Evolutionary conservation across 2,888 invertebrate genomes (phyloP), one percentile per base, ranked within the genome.

Genomic region (Anagyrus pseudococci): DNA sequence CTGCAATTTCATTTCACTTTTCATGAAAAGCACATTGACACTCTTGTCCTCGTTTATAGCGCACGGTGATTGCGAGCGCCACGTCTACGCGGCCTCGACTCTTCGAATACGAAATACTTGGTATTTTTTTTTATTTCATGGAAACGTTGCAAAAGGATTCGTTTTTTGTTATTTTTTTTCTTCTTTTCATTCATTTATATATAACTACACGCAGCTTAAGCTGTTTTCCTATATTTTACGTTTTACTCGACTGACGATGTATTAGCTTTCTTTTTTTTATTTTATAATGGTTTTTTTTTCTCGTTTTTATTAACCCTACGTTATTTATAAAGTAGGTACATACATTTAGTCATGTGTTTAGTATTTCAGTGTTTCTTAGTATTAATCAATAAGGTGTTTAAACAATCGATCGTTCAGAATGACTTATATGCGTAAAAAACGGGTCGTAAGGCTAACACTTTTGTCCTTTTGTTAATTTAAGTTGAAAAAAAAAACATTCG

Each of bases 351-450:
- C 20, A 13, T 55, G 43, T 43, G 22, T 43, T 59, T 52, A 60
- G n/a, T 60, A 48, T 47, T 47, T 64, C 6, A 60, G 23, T 41
- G 2, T 53, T 13, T 46, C 60, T 63, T 63, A 66, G 41, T 61
- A 58, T 50, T 61, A 63, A 66, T 60, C 46, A 64, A 62, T 59
- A 55, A 67, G 49, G 62, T 66, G 37, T 50, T 57, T 50, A 48
- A 50, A 50, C 54, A 49, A 66, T n/a, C 54, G 37, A 44, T 61
- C 54, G 50, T 64, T 55, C 61, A 57, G 63, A 67, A 61, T 61
- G 54, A 19, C 54, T 41, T 23, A 29, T 33, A 49, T n/a, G n/a
- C n/a, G n/a, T n/a, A 52, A 46, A 48, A n/a, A 33, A n/a, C 1
- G n/a, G n/a, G n/a, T n/a, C n/a, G n/a, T n/a, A n/a, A n/a, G n/a